phyloP scores from a whole-genome alignment of 1,140 invertebrate genomes.

The Drosophila santomea region DNA sequence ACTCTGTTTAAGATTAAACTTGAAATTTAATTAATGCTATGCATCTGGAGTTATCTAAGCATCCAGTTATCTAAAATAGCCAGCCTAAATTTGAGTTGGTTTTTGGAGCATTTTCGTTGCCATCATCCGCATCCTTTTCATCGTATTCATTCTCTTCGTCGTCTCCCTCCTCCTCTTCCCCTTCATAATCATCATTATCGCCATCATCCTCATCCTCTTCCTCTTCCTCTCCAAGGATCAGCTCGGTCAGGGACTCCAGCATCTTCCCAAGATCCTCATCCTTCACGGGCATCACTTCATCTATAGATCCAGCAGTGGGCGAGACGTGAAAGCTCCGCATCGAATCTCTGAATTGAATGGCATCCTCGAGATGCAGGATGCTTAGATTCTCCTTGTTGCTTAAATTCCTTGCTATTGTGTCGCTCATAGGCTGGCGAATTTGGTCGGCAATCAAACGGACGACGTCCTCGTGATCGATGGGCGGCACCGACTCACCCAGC shows the following conservation, averaged over 20 bases:
- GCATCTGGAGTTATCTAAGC: neutral
- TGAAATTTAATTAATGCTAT: no score
- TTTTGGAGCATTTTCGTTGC: neutral
- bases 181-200: slow-evolving; percentile 24
- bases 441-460: slow-evolving; percentile 48
- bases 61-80: neutral
- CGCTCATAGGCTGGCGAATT: slow-evolving; percentile 45
- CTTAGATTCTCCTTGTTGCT: slow-evolving; percentile 27
- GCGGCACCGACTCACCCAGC: slow-evolving; percentile 46
- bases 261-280: slow-evolving; percentile 51
- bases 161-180: neutral
- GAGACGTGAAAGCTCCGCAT: slow-evolving; percentile 39
- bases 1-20: no score
- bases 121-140: slow-evolving; percentile 2
- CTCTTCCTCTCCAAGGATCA: neutral
- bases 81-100: neutral
- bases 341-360: slow-evolving; percentile 35
- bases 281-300: slow-evolving; percentile 54
- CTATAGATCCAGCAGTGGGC: slow-evolving; percentile 26
- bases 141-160: neutral
- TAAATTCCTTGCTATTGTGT: slow-evolving; percentile 39
- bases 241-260: slow-evolving; percentile 7
- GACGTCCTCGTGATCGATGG: slow-evolving; percentile 39
- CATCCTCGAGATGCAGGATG: slow-evolving; percentile 54
- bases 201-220: slow-evolving; percentile 15